These are phyloP conservation scores for Nysson spinosus DNA, from an alignment of 2,888 invertebrate species.

Conservation along the genomic window DNA sequence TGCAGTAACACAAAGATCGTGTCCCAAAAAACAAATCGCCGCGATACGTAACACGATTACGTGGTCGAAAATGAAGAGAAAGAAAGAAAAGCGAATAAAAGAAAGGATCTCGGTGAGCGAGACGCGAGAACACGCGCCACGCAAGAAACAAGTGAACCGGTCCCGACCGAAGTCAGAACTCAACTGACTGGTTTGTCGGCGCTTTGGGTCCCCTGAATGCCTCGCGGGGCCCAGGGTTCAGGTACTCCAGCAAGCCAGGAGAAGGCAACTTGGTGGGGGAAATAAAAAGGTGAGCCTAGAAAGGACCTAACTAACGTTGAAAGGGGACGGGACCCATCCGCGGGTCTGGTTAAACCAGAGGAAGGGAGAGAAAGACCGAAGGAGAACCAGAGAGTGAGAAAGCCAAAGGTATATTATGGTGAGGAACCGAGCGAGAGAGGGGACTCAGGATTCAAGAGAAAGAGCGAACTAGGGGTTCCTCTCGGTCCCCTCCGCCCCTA, in stretches of 20 bases:
- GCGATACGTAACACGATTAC: constrained; percentile 10
- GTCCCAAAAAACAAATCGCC: constrained; percentile 10
- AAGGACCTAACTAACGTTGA: constrained; percentile 73
- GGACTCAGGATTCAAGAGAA: constrained; percentile 23
- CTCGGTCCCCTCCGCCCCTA: constrained; percentile 64
- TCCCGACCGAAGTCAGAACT: constrained; percentile 75
- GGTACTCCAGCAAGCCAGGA: constrained; percentile 62
- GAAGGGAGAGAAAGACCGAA: constrained; percentile 28
- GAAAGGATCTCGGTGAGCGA: constrained; percentile 2
- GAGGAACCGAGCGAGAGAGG: constrained; percentile 21
- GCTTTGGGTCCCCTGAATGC: constrained; percentile 71
- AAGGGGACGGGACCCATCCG: constrained; percentile 69
- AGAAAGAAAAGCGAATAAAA: neutral
- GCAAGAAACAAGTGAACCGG: constrained; percentile 58
- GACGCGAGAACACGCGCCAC: constrained; percentile 28
- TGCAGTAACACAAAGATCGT: neutral
- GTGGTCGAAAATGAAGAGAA: neutral
- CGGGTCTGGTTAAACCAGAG: constrained; percentile 57
- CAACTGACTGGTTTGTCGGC: constrained; percentile 72
- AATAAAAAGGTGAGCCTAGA: constrained; percentile 76
- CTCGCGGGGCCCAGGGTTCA: constrained; percentile 69
- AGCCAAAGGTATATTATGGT: constrained; percentile 19
- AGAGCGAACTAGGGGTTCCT: constrained; percentile 44
- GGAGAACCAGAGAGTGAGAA: constrained; percentile 36
- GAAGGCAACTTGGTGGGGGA: constrained; percentile 58